Evolutionary conservation across 2,888 invertebrate genomes (phyloP).

Genomic region (Cephus pygmeus): DNA sequence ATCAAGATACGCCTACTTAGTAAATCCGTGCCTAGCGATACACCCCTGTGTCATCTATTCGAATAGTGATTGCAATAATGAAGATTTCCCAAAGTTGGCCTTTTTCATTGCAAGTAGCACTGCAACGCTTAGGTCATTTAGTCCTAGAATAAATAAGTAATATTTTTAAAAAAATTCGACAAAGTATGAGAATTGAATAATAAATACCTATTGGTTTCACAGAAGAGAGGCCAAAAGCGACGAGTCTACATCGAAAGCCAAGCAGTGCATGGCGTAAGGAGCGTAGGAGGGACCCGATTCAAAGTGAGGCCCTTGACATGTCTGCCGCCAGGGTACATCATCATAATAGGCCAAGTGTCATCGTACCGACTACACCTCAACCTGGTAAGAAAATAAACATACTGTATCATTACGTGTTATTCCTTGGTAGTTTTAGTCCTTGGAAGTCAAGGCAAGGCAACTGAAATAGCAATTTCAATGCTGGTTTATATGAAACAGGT

Average conservation of each 20-base stretch:
- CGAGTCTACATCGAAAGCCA: constrained; percentile 60
- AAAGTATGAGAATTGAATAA: neutral
- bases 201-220: constrained; percentile 12
- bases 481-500: constrained; percentile 37
- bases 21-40: neutral
- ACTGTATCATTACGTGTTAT: neutral
- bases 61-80: neutral
- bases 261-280: constrained; percentile 63
- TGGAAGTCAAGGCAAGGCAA: neutral
- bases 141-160: neutral
- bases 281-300: constrained; percentile 62
- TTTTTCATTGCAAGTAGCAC: neutral
- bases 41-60: neutral
- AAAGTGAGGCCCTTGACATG: constrained; percentile 64
- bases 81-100: neutral
- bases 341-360: constrained; percentile 61
- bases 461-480: neutral
- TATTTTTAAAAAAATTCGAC: neutral
- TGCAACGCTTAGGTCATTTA: neutral
- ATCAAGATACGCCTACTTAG: neutral
- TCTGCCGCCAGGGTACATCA: constrained; percentile 57
- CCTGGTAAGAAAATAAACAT: constrained; percentile 36
- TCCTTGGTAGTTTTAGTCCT: neutral
- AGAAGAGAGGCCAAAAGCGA: constrained; percentile 61
- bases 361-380: constrained; percentile 60